phyloP scores from a whole-genome alignment of 2,797 vertebrate species.

The Lycodopsis pacificus region DNA sequence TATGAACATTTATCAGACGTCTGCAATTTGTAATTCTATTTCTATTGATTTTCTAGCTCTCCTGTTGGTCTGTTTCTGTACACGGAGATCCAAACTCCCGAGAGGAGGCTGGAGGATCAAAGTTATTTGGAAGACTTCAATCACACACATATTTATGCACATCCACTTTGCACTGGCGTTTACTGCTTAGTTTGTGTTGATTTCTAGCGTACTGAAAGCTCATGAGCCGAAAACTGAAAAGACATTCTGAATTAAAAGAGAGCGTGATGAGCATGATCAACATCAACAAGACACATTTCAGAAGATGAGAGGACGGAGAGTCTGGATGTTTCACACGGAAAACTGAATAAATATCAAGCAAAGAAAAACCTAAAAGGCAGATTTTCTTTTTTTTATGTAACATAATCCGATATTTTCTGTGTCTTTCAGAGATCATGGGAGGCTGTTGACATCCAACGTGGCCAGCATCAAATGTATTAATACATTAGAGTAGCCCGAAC shows the following conservation, averaged over 20 bases:
- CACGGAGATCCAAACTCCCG: slow-evolving; percentile 3
- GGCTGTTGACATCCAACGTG: slow-evolving; percentile 50
- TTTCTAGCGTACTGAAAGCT: slow-evolving; percentile 7
- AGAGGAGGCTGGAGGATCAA: slow-evolving; percentile 12
- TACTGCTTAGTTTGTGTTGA: slow-evolving; percentile 11
- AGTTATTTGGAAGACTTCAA: slow-evolving; percentile 22
- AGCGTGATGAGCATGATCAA: background rate
- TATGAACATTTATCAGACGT: slow-evolving; percentile 24
- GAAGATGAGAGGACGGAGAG: background rate
- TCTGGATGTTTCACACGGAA: background rate
- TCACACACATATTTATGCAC: slow-evolving; percentile 12
- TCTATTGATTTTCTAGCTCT: background rate
- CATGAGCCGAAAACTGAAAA: background rate
- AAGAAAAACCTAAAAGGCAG: background rate
- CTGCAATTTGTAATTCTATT: slow-evolving; percentile 33
- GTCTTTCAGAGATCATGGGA: slow-evolving; percentile 68
- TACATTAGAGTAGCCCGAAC: slow-evolving; percentile 32
- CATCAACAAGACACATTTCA: background rate
- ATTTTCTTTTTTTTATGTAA: background rate
- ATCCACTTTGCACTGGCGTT: background rate
- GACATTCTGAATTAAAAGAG: slow-evolving; percentile 4
- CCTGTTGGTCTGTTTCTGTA: background rate
- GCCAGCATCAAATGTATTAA: slow-evolving; percentile 21
- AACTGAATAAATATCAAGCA: background rate
- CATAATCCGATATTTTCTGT: slow-evolving; percentile 25